These are phyloP conservation scores for Vanacampus margaritifer DNA, from an alignment of 2,113 vertebrate species.

Conservation along the genomic window DNA sequence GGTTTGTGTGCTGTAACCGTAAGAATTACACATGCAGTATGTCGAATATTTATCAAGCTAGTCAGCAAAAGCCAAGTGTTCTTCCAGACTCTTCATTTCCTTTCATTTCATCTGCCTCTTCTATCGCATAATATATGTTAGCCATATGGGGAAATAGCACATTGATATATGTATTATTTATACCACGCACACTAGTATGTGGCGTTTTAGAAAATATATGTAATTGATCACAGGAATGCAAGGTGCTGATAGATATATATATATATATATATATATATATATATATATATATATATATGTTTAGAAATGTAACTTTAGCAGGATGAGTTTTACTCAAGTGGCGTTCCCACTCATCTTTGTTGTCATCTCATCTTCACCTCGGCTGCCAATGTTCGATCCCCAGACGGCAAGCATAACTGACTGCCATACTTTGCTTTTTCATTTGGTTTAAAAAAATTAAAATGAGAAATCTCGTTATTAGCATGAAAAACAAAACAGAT, in stretches of 20 bases:
- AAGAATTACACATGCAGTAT: neutral
- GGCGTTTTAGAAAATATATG: neutral
- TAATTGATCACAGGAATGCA: neutral
- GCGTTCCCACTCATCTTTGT: neutral
- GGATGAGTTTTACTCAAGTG: neutral
- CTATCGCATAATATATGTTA: neutral
- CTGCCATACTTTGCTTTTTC: neutral
- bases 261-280: no score
- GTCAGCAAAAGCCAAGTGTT: neutral
- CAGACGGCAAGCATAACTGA: neutral
- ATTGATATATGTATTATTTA: neutral
- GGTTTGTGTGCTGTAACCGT: neutral
- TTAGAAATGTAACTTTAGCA: neutral
- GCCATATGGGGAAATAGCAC: neutral
- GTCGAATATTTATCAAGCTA: neutral
- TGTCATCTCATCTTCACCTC: neutral
- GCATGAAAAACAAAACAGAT: neutral
- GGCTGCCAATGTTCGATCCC: neutral
- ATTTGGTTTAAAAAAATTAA: no score
- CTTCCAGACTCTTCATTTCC: constrained; percentile 3
- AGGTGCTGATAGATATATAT: no score
- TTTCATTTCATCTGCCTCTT: neutral
- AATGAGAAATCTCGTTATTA: no score
- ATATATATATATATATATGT: no score
- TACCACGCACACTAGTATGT: neutral